These are phyloP conservation scores for Labeo rohita DNA, from an alignment of 2,113 vertebrate species.

Conservation along the genomic window DNA sequence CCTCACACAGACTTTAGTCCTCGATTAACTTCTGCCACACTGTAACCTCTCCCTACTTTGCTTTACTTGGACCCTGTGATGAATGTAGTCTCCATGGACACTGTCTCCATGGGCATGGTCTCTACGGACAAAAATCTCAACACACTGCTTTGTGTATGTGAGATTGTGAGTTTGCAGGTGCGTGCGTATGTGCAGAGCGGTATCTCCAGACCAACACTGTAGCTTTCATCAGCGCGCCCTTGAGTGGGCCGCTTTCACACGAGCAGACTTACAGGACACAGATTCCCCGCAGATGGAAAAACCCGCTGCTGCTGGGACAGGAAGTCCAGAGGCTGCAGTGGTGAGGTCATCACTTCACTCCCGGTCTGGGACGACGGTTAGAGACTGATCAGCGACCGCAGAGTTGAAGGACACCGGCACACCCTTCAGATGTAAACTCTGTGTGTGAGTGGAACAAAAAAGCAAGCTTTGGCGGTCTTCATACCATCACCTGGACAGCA, in stretches of 20 bases:
- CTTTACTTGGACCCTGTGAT: constrained; percentile 66
- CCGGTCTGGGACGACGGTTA: constrained; percentile 30
- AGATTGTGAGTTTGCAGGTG: constrained; percentile 37
- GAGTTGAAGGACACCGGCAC: constrained; percentile 53
- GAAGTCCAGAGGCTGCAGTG: constrained; percentile 53
- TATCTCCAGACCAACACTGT: constrained; percentile 24
- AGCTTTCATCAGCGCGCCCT: constrained; percentile 35
- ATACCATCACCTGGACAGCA: constrained; percentile 52
- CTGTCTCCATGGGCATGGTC: constrained; percentile 64
- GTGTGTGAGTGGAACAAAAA: background rate
- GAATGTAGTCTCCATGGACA: constrained; percentile 64
- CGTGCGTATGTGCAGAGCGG: constrained; percentile 16
- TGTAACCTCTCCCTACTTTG: constrained; percentile 49
- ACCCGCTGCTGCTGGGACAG: constrained; percentile 50
- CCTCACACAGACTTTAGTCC: background rate
- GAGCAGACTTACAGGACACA: constrained; percentile 44
- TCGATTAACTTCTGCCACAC: constrained; percentile 40
- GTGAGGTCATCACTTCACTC: constrained; percentile 46
- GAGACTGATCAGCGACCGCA: constrained; percentile 48
- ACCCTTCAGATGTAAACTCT: constrained; percentile 34
- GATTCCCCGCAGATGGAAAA: constrained; percentile 39
- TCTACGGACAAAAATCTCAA: constrained; percentile 67
- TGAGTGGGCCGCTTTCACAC: constrained; percentile 40
- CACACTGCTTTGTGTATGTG: constrained; percentile 59
- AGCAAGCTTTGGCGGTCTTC: constrained; percentile 12